Base-by-base conservation (phyloP, 2,113 vertebrate species). In the Otocyon megalotis region DNA sequence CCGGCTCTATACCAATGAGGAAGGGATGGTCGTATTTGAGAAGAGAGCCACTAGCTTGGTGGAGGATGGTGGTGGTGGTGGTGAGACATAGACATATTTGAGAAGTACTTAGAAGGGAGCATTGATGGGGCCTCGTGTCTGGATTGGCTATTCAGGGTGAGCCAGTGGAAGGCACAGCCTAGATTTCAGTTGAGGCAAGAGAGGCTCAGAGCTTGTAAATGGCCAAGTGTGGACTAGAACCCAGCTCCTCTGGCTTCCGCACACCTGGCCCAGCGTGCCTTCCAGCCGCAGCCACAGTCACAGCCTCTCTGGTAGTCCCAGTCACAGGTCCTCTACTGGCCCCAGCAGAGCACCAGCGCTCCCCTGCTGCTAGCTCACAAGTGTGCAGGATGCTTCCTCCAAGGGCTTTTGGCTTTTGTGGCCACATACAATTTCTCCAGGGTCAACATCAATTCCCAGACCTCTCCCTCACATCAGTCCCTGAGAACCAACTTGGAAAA, bases 371-470 rank as follows among this genome's bases (percentile, higher is more conserved):
- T 15, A 81, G 35, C 54, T 79, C 65, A 54, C 14, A 82, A 43
- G 26, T 83, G 37, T 69, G 67, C n/a, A 32, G 60, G 8, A 90
- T 67, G 53, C 26, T 65, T 56, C 69, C 90, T 94, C 28, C 54
- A 67, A 89, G 84, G 37, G n/a, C 63, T 60, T 81, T 91, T 90
- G 69, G 43, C 43, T 30, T 82, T 93, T 88, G 77, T 14, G 71
- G 72, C 81, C 54, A 48, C 35, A 35, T 35, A 53, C 12, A 37
- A 35, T 71, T 77, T 90, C 35, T 89, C 63, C 16, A 50, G 62
- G 24, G 37, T 56, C 93, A 91, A 81, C 6, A 28, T 67, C 67
- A 80, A 62, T 54, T 67, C 19, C n/a, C 19, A 56, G 76, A 26
- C 88, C 62, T 92, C 9, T 13, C 26, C 53, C 20, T 86, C 65